Percentiles rank a stretch among this genome's conserved stretches.
These are phyloP conservation scores for Aphyosemion australe DNA, from an alignment of 2,113 vertebrate genomes.

Conservation along the genomic window DNA sequence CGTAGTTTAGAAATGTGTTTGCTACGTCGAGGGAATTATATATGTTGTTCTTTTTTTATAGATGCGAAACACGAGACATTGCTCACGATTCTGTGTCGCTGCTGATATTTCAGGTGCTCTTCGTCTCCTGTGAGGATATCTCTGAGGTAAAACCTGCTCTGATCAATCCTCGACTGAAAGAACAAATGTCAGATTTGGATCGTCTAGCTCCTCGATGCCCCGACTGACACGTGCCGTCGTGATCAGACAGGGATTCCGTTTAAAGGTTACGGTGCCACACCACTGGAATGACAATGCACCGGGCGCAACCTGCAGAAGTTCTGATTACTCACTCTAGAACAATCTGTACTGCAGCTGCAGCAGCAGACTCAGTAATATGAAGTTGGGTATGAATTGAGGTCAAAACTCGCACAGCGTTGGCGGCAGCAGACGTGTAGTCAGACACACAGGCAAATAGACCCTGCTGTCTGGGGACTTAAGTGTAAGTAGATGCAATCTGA, in stretches of 20 bases:
- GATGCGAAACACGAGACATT: constrained; percentile 2
- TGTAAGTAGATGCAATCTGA: constrained; percentile 62
- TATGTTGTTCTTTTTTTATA: neutral
- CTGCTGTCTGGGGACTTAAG: constrained; percentile 55
- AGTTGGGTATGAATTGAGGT: constrained; percentile 68
- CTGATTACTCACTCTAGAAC: constrained; percentile 47
- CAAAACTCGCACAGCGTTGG: constrained; percentile 53
- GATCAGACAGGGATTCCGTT: constrained; percentile 65
- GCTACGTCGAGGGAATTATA: neutral
- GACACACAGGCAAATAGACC: constrained; percentile 54
- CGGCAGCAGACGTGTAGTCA: constrained; percentile 45
- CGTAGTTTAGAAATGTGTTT: neutral
- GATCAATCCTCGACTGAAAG: constrained; percentile 68
- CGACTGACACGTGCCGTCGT: constrained; percentile 46
- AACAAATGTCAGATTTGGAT: constrained; percentile 77
- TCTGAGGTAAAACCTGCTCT: constrained; percentile 36
- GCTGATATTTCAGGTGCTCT: constrained; percentile 43
- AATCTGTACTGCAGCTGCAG: constrained; percentile 43
- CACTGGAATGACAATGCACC: constrained; percentile 65
- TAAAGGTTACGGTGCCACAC: constrained; percentile 67
- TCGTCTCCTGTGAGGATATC: constrained; percentile 47
- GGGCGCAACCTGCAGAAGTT: constrained; percentile 27
- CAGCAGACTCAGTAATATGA: constrained; percentile 32
- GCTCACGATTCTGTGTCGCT: constrained; percentile 6
- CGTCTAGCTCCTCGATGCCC: constrained; percentile 46